Evolutionary conservation across 2,888 invertebrate genomes (phyloP).

Genomic region (Hypercompe scribonia): DNA sequence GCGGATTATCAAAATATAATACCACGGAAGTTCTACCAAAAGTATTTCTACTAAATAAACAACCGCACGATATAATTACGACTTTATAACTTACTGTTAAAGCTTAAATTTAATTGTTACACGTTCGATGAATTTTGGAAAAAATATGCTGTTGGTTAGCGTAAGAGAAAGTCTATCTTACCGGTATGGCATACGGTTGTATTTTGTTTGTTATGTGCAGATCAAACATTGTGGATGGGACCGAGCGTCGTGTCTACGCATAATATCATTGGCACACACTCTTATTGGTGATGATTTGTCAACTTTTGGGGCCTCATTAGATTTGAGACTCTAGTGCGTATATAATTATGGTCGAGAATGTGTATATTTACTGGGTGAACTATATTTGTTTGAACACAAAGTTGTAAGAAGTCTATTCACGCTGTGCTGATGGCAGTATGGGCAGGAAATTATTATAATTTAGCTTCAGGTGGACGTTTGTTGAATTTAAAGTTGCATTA

Average conservation of each 20-base stretch:
- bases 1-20: constrained; percentile 77
- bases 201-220: constrained; percentile 33
- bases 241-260: constrained; percentile 79
- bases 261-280: constrained; percentile 82
- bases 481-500: constrained; percentile 51
- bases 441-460: constrained; percentile 54
- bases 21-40: constrained; percentile 68
- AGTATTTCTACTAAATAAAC: constrained; percentile 71
- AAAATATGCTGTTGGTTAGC: constrained; percentile 34
- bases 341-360: constrained; percentile 34
- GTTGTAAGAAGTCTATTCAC: constrained; percentile 72
- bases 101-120: constrained; percentile 48
- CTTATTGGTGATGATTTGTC: constrained; percentile 80
- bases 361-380: constrained; percentile 23
- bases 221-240: constrained; percentile 57
- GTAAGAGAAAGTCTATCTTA: constrained; percentile 42
- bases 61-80: constrained; percentile 60
- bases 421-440: constrained; percentile 63
- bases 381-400: constrained; percentile 66
- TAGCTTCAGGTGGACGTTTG: constrained; percentile 43
- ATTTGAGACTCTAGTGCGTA: constrained; percentile 49
- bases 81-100: constrained; percentile 57
- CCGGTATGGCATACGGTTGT: constrained; percentile 30
- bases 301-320: constrained; percentile 59
- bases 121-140: constrained; percentile 43